A percentile compares a stretch with the other conserved stretches of the same genome.
Conservation (phyloP, 1,140 invertebrate genomes). For the Drosophila hydei region DNA sequence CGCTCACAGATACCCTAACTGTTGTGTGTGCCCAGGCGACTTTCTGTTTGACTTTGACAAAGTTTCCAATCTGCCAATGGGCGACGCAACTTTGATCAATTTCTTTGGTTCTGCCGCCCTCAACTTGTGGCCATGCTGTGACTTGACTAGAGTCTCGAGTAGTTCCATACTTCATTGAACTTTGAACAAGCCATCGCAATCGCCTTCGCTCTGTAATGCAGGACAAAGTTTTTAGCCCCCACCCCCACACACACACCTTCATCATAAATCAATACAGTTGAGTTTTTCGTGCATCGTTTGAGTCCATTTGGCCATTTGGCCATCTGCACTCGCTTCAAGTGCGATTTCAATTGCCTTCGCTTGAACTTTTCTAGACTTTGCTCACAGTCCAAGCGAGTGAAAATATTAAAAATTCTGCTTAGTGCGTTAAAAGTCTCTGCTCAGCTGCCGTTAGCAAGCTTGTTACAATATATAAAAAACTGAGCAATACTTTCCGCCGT, state of each 20-base stretch:
- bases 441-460: neutral
- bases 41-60: conserved; percentile 78
- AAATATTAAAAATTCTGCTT: neutral
- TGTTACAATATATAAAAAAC: no score
- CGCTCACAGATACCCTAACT: conserved; percentile 5
- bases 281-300: conserved; percentile 56
- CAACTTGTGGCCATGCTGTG: conserved; percentile 46
- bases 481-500: neutral
- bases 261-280: conserved; percentile 79
- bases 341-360: conserved; percentile 37
- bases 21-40: conserved; percentile 27
- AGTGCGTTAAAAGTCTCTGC: neutral
- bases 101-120: conserved; percentile 15
- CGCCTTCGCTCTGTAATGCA: conserved; percentile 31
- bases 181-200: conserved; percentile 48
- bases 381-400: neutral
- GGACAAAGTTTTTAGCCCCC: conserved; percentile 55
- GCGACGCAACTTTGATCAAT: conserved; percentile 47
- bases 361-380: conserved; percentile 61
- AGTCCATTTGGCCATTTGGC: conserved; percentile 16
- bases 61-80: conserved; percentile 46
- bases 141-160: conserved; percentile 24
- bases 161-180: conserved; percentile 69
- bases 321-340: conserved; percentile 53
- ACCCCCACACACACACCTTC: conserved; percentile 19